Conservation (phyloP, 2,113 vertebrate genomes). For the Oceanodroma tethys region DNA sequence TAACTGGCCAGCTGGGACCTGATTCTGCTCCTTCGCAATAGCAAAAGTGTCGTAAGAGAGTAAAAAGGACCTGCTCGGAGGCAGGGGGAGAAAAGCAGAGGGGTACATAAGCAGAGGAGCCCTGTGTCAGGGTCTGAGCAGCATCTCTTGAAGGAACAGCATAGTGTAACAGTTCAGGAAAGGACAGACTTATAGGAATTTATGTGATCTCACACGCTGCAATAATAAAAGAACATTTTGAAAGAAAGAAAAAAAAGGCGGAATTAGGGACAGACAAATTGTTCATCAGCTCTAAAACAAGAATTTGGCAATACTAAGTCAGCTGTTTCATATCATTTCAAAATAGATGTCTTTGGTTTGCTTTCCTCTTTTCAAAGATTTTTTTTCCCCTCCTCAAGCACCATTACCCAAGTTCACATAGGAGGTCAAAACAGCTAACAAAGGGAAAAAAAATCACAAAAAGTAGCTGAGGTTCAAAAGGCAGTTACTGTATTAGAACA, state of each 20-base stretch:
- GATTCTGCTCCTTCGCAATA: neutral
- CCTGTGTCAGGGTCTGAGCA: neutral
- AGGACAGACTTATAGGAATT: neutral
- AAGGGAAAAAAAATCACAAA: neutral
- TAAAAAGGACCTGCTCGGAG: neutral
- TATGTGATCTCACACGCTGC: neutral
- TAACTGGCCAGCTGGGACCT: neutral
- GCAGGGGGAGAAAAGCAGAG: neutral
- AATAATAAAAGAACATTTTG: slow-evolving; percentile 11
- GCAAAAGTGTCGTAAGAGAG: neutral
- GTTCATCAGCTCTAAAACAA: neutral
- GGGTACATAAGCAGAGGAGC: neutral
- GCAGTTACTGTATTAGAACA: neutral
- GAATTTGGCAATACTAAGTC: slow-evolving; percentile 25
- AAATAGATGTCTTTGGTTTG: neutral
- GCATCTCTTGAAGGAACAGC: neutral
- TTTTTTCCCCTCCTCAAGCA: neutral
- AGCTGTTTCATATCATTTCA: slow-evolving; percentile 7
- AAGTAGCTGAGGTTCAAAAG: neutral
- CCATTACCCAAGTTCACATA: neutral
- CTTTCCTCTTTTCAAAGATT: slow-evolving; percentile 25
- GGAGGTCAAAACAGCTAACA: neutral
- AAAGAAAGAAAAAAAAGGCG: neutral
- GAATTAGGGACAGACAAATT: neutral
- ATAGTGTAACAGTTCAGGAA: neutral